Conservation (phyloP, 2,797 vertebrate genomes). For the Limosa lapponica region DNA sequence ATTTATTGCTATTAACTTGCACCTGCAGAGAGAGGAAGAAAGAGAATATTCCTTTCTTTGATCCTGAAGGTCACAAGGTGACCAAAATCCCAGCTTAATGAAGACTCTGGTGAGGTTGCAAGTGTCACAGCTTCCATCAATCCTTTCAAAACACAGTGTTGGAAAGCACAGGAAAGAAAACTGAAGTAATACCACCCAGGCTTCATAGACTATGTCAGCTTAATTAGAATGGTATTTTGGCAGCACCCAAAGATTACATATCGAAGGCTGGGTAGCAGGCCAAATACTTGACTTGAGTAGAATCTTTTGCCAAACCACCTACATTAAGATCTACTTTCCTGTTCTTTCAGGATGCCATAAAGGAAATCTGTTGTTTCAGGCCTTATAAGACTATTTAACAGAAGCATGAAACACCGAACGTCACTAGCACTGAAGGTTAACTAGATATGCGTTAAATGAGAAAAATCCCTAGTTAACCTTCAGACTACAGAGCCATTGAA, state of each 20-base stretch:
- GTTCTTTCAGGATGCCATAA: neutral
- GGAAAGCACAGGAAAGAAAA: constrained; percentile 4
- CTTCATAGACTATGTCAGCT: constrained; percentile 46
- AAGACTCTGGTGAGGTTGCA: neutral
- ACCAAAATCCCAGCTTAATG: constrained; percentile 15
- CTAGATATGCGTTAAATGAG: neutral
- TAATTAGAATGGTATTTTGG: constrained; percentile 69
- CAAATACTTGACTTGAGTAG: constrained; percentile 52
- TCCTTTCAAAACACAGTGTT: neutral
- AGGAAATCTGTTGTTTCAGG: constrained; percentile 30
- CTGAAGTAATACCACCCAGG: constrained; percentile 55
- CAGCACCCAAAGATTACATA: constrained; percentile 49
- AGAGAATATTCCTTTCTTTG: constrained; percentile 26
- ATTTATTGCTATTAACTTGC: constrained; percentile 46
- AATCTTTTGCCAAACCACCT: constrained; percentile 54
- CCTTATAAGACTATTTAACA: neutral
- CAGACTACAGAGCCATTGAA: neutral
- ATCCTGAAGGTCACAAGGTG: constrained; percentile 30
- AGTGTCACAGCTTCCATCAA: constrained; percentile 26
- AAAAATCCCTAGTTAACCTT: constrained; percentile 19
- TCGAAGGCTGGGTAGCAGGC: constrained; percentile 48
- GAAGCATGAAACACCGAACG: neutral
- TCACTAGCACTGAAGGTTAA: neutral
- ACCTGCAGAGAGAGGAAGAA: constrained; percentile 38
- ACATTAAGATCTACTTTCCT: constrained; percentile 50